Evolutionary conservation across 2,113 vertebrate species (phyloP).

Genomic region (Cochlearius cochlearius): DNA sequence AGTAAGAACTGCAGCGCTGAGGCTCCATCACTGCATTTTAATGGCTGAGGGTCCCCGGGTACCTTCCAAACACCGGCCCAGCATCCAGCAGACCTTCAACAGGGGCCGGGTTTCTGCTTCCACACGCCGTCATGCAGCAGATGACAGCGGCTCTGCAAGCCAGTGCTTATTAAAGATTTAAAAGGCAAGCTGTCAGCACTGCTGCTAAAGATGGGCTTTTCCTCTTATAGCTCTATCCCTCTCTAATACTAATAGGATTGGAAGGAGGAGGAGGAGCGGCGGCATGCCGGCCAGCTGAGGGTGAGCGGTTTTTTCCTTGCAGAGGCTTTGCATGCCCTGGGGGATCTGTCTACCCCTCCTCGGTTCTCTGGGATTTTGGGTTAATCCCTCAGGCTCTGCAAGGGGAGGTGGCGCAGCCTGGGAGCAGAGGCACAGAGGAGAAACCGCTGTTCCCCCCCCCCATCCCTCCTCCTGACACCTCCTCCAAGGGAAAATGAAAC

Average conservation of each 20-base stretch:
- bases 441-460: neutral
- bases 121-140: neutral
- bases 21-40: accelerated
- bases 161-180: slow-evolving; percentile 44
- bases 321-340: neutral
- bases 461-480: no score
- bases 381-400: neutral
- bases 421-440: neutral
- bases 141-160: neutral
- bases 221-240: slow-evolving; percentile 59
- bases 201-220: slow-evolving; percentile 33
- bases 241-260: slow-evolving; percentile 63
- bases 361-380: neutral
- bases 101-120: neutral
- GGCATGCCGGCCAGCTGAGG: neutral
- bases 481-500: neutral
- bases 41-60: neutral
- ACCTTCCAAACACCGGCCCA: neutral
- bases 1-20: accelerated
- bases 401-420: neutral
- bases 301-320: no score
- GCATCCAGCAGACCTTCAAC: neutral
- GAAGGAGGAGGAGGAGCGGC: neutral
- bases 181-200: slow-evolving; percentile 25
- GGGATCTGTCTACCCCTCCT: neutral